Conservation (phyloP, 2,888 invertebrate genomes). For the Gerris lacustris region DNA sequence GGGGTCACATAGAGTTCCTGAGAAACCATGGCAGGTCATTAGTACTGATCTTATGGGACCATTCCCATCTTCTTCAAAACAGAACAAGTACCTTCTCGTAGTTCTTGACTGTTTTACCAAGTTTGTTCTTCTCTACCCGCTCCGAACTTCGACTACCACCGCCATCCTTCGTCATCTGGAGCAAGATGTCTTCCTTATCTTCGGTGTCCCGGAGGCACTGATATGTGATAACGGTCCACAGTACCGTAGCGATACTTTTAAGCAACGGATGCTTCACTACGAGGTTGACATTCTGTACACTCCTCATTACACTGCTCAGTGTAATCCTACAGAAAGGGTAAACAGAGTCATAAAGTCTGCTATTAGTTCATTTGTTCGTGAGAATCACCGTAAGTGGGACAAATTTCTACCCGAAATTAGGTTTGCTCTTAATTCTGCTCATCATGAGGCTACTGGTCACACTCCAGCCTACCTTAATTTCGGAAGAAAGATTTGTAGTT, state of each 20-base stretch:
- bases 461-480: slow-evolving; percentile 22
- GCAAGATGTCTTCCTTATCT: no score
- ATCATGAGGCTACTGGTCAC: slow-evolving; percentile 22
- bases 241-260: slow-evolving; percentile 22
- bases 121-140: slow-evolving; percentile 27
- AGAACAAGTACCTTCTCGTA: no score
- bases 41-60: no score
- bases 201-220: slow-evolving; percentile 27
- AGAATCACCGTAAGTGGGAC: slow-evolving; percentile 28
- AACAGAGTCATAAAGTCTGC: no score
- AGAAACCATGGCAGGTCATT: no score
- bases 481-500: slow-evolving; percentile 10
- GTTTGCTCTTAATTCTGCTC: slow-evolving; percentile 27
- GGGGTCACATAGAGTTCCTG: no score
- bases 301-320: slow-evolving; percentile 29
- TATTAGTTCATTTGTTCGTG: slow-evolving; percentile 25
- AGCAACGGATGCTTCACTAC: slow-evolving; percentile 14
- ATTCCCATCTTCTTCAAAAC: no score
- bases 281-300: slow-evolving; percentile 19
- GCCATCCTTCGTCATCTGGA: no score
- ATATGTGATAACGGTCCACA: slow-evolving; percentile 30
- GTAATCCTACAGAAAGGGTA: slow-evolving; percentile 29
- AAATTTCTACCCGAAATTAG: slow-evolving; percentile 24
- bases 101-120: no score
- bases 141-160: slow-evolving; percentile 28